Evolutionary conservation across 2,888 invertebrate genomes (phyloP).

Genomic region (Spilarctia lutea): DNA sequence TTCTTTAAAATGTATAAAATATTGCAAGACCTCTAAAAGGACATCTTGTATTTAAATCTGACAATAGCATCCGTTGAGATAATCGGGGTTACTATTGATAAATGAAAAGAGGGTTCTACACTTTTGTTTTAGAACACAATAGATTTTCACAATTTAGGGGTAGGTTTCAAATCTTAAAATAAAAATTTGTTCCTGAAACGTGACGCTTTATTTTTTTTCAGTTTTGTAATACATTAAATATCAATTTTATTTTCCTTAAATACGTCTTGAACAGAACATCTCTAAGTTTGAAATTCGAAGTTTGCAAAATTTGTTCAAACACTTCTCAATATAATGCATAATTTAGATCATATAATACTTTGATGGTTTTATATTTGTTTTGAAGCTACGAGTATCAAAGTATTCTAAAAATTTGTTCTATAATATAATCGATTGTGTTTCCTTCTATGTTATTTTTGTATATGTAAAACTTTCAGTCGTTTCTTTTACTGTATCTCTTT

Average conservation of each 20-base stretch:
- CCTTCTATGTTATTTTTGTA: background rate
- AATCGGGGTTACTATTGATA: constrained; percentile 8
- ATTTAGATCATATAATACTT: background rate
- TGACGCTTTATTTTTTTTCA: background rate
- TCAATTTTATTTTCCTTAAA: background rate
- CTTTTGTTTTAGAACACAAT: constrained; percentile 20
- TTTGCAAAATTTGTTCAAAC: background rate
- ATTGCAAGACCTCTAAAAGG: background rate
- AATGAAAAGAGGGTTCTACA: constrained; percentile 13
- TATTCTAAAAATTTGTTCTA: background rate
- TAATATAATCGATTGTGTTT: background rate
- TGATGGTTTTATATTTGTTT: background rate
- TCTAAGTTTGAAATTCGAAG: background rate
- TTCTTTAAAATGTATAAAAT: background rate
- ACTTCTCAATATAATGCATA: background rate
- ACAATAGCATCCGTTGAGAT: constrained; percentile 2
- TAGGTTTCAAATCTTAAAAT: constrained; percentile 4
- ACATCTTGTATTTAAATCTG: background rate
- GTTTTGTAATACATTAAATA: background rate
- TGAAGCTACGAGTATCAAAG: background rate
- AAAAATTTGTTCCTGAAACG: background rate
- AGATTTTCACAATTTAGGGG: background rate
- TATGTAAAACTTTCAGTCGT: background rate
- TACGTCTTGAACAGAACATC: background rate
- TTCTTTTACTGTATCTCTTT: background rate